Evolutionary conservation across 2,888 invertebrate genomes (phyloP).

Genomic region (Anthrax anthrax): DNA sequence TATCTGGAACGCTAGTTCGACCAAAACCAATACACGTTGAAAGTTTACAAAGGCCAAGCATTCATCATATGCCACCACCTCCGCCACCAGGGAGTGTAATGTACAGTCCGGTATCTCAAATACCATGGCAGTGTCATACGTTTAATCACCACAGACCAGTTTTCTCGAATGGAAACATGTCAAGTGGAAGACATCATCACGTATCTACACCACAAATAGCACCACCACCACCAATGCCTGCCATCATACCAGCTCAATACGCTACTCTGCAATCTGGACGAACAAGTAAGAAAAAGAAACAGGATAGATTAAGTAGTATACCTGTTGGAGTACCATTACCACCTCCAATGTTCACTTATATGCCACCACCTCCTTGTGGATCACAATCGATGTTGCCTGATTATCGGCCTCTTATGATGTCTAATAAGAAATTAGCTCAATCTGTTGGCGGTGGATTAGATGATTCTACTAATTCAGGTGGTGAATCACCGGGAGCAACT

Average conservation of each 20-base stretch:
- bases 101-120: slow-evolving; percentile 27
- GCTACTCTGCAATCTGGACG: slow-evolving; percentile 49
- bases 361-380: slow-evolving; percentile 33
- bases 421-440: slow-evolving; percentile 48
- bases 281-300: slow-evolving; percentile 38
- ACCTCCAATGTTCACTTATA: slow-evolving; percentile 37
- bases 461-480: slow-evolving; percentile 37
- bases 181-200: slow-evolving; percentile 20
- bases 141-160: slow-evolving; percentile 36
- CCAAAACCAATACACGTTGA: slow-evolving; percentile 33
- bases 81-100: slow-evolving; percentile 34
- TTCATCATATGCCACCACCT: slow-evolving; percentile 17
- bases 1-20: slow-evolving; percentile 33
- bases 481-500: slow-evolving; percentile 48
- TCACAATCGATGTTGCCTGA: slow-evolving; percentile 45
- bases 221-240: slow-evolving; percentile 30
- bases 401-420: slow-evolving; percentile 38
- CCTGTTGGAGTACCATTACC: slow-evolving; percentile 37
- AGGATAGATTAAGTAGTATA: slow-evolving; percentile 32
- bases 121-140: slow-evolving; percentile 37
- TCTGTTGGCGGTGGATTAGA: slow-evolving; percentile 53
- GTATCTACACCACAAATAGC: slow-evolving; percentile 26
- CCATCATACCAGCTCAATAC: slow-evolving; percentile 41
- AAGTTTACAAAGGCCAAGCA: slow-evolving; percentile 23
- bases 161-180: slow-evolving; percentile 15